Evolutionary conservation across 1,140 invertebrate species (phyloP).

Genomic region (Conopomorpha cramerella): DNA sequence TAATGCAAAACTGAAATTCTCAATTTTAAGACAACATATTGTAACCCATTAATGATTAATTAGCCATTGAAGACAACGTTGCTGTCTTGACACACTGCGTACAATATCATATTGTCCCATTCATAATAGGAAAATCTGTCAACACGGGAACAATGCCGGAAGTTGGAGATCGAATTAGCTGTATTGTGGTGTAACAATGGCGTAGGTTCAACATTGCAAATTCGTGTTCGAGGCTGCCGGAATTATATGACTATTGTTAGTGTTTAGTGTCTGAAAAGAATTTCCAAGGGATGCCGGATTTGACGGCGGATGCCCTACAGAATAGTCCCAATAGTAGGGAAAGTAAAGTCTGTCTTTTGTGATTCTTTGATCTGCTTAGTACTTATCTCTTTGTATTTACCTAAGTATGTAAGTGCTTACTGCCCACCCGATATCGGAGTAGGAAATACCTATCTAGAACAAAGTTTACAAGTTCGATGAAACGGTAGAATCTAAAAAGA

Average conservation of each 20-base stretch:
- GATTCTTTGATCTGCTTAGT: neutral
- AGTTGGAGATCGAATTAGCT: conserved; percentile 54
- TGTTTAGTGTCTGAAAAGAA: no score
- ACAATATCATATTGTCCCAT: conserved; percentile 37
- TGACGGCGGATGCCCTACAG: neutral
- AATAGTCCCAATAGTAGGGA: neutral
- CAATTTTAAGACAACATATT: no score
- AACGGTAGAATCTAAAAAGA: no score
- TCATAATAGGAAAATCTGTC: conserved; percentile 55
- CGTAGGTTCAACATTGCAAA: conserved; percentile 12
- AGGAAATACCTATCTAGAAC: no score
- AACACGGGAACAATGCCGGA: conserved; percentile 49
- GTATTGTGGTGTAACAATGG: conserved; percentile 48
- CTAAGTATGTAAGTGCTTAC: no score
- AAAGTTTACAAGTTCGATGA: no score
- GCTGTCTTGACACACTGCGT: conserved; percentile 22
- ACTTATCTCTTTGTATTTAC: neutral
- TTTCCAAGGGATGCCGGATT: neutral
- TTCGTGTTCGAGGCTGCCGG: conserved; percentile 35
- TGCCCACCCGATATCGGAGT: no score
- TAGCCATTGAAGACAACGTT: no score
- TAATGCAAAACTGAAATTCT: no score
- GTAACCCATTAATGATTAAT: no score
- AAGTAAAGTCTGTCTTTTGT: no score
- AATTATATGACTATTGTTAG: conserved; percentile 37